A percentile compares a stretch with the other conserved stretches of the same genome.
Conservation (phyloP, 2,797 vertebrate species). For the Pipistrellus nathusii region DNA sequence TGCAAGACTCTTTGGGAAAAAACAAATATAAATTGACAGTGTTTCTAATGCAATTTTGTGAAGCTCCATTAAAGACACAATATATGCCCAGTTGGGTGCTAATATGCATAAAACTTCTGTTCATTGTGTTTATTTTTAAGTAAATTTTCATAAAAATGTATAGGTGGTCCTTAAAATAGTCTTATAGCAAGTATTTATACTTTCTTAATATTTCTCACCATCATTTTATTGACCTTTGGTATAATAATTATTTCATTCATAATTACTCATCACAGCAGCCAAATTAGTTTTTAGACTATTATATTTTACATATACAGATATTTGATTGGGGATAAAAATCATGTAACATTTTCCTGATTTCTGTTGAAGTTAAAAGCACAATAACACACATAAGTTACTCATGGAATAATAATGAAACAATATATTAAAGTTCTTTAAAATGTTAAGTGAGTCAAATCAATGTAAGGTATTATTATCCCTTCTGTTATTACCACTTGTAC, state of each 20-base stretch:
- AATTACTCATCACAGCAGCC: neutral
- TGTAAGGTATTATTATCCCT: neutral
- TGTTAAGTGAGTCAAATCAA: neutral
- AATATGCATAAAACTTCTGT: neutral
- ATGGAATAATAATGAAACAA: neutral
- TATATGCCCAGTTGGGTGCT: neutral
- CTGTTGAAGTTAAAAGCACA: neutral
- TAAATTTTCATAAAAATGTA: neutral
- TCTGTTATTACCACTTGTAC: neutral
- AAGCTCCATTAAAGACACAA: neutral
- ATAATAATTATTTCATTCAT: neutral
- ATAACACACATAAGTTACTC: neutral
- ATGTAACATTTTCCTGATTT: neutral
- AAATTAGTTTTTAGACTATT: neutral
- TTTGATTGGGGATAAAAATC: neutral
- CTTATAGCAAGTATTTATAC: neutral
- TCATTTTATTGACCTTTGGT: neutral
- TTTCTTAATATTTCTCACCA: neutral
- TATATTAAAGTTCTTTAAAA: constrained; percentile 21
- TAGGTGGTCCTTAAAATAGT: neutral
- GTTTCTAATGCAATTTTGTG: neutral
- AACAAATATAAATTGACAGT: neutral
- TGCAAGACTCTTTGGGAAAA: neutral
- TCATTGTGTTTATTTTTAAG: neutral
- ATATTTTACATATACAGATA: neutral